A percentile compares a stretch with the other conserved stretches of the same genome.
phyloP scores from a whole-genome alignment of 2,797 vertebrate species.

The Pteronotus mesoamericanus region DNA sequence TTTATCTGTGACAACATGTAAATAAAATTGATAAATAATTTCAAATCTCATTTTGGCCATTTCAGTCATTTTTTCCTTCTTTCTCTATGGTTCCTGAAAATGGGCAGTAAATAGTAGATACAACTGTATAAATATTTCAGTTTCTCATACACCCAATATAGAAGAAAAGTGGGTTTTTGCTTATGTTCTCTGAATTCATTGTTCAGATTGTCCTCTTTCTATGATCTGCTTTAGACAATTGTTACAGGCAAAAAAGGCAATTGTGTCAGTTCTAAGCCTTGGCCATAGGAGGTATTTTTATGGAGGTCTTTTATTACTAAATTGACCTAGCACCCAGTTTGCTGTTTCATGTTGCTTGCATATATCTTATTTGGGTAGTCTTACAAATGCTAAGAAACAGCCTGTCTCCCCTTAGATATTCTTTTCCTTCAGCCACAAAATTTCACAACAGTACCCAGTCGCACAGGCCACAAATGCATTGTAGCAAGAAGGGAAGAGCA shows the following conservation, averaged over 20 bases:
- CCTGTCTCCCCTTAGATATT: background rate
- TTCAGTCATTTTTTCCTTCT: background rate
- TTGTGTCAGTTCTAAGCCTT: background rate
- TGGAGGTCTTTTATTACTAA: background rate
- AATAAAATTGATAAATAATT: background rate
- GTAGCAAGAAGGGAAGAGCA: background rate
- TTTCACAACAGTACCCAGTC: background rate
- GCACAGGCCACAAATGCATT: background rate
- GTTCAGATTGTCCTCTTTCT: background rate
- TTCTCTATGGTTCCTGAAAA: background rate
- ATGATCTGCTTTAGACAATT: background rate
- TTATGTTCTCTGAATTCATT: background rate
- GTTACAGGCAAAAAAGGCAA: background rate
- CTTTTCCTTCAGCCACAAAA: background rate
- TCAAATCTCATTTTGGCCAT: background rate
- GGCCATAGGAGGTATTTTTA: background rate
- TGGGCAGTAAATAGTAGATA: background rate
- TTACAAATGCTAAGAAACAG: background rate
- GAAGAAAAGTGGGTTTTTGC: background rate
- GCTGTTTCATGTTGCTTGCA: background rate
- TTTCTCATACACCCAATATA: background rate
- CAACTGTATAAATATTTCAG: background rate
- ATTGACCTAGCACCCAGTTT: background rate
- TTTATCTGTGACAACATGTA: background rate
- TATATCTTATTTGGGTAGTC: background rate